Evolutionary conservation across 2,797 vertebrate genomes (phyloP).

Genomic region (Australoheros facetus): DNA sequence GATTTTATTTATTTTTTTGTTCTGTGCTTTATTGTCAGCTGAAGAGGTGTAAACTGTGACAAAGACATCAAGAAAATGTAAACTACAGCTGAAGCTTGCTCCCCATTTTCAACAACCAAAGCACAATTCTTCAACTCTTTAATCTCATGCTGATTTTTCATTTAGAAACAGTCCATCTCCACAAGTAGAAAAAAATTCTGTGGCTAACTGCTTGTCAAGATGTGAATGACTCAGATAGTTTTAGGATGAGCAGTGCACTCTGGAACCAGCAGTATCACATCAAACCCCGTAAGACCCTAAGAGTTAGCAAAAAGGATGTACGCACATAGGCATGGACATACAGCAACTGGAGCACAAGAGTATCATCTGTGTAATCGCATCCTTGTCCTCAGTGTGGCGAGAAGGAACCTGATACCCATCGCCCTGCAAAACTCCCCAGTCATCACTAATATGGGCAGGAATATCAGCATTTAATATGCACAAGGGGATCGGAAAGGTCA

Average conservation of each 20-base stretch:
- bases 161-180: slow-evolving; percentile 18
- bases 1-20: neutral
- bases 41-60: neutral
- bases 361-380: slow-evolving; percentile 69
- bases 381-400: slow-evolving; percentile 60
- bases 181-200: slow-evolving; percentile 1
- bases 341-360: slow-evolving; percentile 59
- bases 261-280: slow-evolving; percentile 15
- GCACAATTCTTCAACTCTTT: slow-evolving; percentile 1
- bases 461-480: slow-evolving; percentile 74
- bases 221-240: slow-evolving; percentile 38
- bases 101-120: neutral
- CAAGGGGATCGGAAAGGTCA: slow-evolving; percentile 67
- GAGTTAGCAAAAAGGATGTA: slow-evolving; percentile 41
- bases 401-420: slow-evolving; percentile 55
- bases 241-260: slow-evolving; percentile 19
- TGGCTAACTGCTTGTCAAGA: neutral
- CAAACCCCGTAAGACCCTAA: slow-evolving; percentile 3
- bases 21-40: neutral
- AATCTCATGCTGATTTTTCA: slow-evolving; percentile 5
- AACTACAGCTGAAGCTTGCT: neutral
- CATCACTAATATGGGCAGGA: slow-evolving; percentile 70
- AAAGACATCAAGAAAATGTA: neutral
- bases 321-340: slow-evolving; percentile 33
- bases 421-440: slow-evolving; percentile 65